A percentile compares a stretch with the other conserved stretches of the same genome.
Conservation (phyloP, 1,140 invertebrate genomes). For the Ceratina calcarata region DNA sequence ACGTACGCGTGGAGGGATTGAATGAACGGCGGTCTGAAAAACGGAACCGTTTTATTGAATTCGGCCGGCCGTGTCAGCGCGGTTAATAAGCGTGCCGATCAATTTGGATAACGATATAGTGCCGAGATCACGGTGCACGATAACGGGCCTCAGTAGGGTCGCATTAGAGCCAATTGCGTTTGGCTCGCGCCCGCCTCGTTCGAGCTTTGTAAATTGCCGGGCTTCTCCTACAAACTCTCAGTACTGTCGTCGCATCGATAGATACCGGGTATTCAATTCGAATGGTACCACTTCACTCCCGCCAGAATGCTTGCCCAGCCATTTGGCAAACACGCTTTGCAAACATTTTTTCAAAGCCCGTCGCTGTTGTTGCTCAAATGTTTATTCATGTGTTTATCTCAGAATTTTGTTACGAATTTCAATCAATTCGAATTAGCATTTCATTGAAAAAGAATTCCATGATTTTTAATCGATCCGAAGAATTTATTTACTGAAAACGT, state of each 20-base stretch:
- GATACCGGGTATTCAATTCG: not conserved
- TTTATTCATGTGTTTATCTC: no score
- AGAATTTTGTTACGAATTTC: no score
- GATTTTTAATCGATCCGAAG: no score
- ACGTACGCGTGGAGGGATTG: no score
- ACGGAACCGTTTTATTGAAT: slow-evolving; percentile 11
- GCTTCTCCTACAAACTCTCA: no score
- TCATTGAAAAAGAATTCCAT: no score
- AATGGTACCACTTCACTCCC: slow-evolving; percentile 6
- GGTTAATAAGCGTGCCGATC: slow-evolving; percentile 17
- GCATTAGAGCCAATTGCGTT: slow-evolving; percentile 51
- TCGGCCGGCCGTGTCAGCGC: not conserved
- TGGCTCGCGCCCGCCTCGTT: slow-evolving; percentile 38
- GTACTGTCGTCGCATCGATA: slow-evolving; percentile 17
- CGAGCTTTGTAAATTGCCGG: slow-evolving; percentile 30
- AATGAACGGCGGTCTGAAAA: not conserved
- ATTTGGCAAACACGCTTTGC: not conserved
- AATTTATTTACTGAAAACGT: no score
- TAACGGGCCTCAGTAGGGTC: slow-evolving; percentile 45
- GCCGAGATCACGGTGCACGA: slow-evolving; percentile 18
- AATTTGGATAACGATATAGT: slow-evolving; percentile 26
- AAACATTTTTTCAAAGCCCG: not conserved
- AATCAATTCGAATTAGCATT: no score
- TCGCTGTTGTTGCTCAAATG: no score
- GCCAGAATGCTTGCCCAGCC: slow-evolving; percentile 1